Evolutionary conservation across 2,888 invertebrate genomes (phyloP).

Genomic region (Clostera curtula): DNA sequence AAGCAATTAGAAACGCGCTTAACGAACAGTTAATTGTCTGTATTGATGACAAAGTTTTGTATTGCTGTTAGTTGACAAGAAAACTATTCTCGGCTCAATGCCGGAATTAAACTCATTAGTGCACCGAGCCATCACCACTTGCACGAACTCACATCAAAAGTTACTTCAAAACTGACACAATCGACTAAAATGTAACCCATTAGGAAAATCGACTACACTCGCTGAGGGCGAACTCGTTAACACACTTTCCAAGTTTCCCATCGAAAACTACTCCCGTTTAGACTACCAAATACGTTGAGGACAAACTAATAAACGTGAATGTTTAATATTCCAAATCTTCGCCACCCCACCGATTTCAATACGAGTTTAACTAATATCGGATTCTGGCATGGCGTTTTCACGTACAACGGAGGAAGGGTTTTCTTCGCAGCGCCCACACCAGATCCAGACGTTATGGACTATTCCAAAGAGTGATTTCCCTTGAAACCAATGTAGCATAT

Average conservation of each 20-base stretch:
- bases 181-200: slow-evolving; percentile 53
- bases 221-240: slow-evolving; percentile 54
- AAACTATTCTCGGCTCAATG: slow-evolving; percentile 9
- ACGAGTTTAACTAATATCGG: slow-evolving; percentile 53
- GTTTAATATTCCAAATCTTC: slow-evolving; percentile 72
- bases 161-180: slow-evolving; percentile 37
- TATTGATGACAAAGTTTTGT: too few species aligned
- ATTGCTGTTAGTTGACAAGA: slow-evolving; percentile 8
- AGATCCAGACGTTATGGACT: slow-evolving; percentile 58
- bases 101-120: slow-evolving; percentile 22
- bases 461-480: slow-evolving; percentile 70
- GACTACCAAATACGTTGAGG: slow-evolving; percentile 66
- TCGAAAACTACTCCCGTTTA: slow-evolving; percentile 64
- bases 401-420: slow-evolving; percentile 30
- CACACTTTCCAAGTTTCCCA: slow-evolving; percentile 65
- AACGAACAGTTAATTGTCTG: too few species aligned
- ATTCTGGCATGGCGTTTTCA: slow-evolving; percentile 30
- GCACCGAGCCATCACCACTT: slow-evolving; percentile 25
- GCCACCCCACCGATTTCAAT: slow-evolving; percentile 50
- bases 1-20: too few species aligned
- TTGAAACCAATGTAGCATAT: slow-evolving; percentile 73
- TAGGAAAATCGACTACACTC: slow-evolving; percentile 51
- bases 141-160: slow-evolving; percentile 30
- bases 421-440: slow-evolving; percentile 25
- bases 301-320: slow-evolving; percentile 74